Evolutionary conservation across 2,888 invertebrate species (phyloP).

Genomic region (Brachypalpus laphriformis): DNA sequence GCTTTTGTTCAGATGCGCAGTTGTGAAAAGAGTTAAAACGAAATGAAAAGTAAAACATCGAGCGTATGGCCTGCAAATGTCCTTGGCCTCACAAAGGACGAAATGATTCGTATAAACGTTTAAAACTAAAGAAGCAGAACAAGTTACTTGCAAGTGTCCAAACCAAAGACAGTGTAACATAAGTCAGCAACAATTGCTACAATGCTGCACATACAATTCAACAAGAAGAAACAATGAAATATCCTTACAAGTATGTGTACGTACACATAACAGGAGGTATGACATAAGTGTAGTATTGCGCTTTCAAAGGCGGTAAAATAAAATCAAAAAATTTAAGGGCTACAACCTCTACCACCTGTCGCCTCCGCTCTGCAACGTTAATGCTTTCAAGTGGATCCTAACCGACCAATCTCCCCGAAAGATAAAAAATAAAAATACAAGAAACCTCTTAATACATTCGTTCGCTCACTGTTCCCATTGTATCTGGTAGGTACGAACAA

Average conservation of each 20-base stretch:
- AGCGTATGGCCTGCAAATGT: too few species aligned
- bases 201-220: not conserved
- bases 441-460: not conserved
- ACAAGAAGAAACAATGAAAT: not conserved
- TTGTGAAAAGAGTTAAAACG: too few species aligned
- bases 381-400: not conserved
- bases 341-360: constrained; percentile 1
- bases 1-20: too few species aligned
- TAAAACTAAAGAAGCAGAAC: too few species aligned
- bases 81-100: too few species aligned
- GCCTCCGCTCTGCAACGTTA: not conserved
- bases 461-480: not conserved
- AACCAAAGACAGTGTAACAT: not conserved
- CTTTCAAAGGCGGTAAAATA: not conserved
- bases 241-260: not conserved
- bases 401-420: not conserved
- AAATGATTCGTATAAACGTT: too few species aligned
- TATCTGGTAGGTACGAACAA: not conserved
- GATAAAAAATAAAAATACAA: not conserved
- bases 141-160: too few species aligned
- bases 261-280: not conserved
- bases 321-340: not conserved
- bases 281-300: not conserved
- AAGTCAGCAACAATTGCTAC: not conserved
- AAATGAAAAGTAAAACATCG: too few species aligned